phyloP scores from a whole-genome alignment of 2,888 invertebrate genomes.

The Listrodromus nycthemerus region DNA sequence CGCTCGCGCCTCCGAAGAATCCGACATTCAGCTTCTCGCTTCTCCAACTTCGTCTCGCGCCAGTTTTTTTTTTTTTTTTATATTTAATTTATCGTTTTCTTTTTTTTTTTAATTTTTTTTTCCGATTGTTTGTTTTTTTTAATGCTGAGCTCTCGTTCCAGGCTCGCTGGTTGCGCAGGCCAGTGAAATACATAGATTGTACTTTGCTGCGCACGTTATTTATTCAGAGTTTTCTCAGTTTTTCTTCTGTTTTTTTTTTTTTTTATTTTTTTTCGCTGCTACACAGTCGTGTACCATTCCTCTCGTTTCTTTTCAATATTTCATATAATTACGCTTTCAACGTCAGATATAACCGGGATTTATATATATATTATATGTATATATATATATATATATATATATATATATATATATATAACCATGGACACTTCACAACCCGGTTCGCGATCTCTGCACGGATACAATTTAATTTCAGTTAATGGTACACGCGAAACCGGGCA shows the following conservation, averaged over 20 bases:
- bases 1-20: conserved; percentile 58
- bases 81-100: neutral
- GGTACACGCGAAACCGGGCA: conserved; percentile 26
- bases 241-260: too few relatives aligned
- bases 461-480: conserved; percentile 64
- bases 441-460: conserved; percentile 41
- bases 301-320: conserved; percentile 65
- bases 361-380: too few relatives aligned
- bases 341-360: neutral
- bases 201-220: conserved; percentile 60
- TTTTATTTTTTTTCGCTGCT: conserved; percentile 38
- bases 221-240: conserved; percentile 62
- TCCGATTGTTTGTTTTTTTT: conserved; percentile 25
- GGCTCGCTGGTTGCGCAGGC: conserved; percentile 49
- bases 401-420: conserved; percentile 14
- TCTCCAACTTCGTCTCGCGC: conserved; percentile 44
- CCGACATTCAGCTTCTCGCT: conserved; percentile 53
- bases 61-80: conserved; percentile 1
- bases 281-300: conserved; percentile 25
- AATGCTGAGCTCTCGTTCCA: conserved; percentile 32
- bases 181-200: conserved; percentile 40
- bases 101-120: neutral
- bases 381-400: neutral
- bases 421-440: conserved; percentile 39
- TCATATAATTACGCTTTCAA: conserved; percentile 62